These are phyloP conservation scores for Salarias fasciatus DNA, from an alignment of 2,797 vertebrate genomes.

Conservation along the genomic window DNA sequence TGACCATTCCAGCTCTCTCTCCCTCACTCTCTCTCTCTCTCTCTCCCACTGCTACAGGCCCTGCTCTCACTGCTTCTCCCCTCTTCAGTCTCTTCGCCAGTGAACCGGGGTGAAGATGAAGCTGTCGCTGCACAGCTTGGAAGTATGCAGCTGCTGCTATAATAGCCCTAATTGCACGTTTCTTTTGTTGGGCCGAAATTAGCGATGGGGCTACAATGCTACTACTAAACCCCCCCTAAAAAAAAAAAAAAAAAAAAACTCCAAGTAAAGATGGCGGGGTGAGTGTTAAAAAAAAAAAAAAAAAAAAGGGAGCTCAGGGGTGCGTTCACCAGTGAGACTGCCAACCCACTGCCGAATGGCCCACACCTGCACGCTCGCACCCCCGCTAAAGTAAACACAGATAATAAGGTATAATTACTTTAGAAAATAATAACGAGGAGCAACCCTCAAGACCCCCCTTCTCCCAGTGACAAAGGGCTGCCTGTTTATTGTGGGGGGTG, in stretches of 20 bases:
- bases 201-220: conserved; percentile 89
- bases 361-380: conserved; percentile 93
- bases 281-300: conserved; percentile 55
- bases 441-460: conserved; percentile 71
- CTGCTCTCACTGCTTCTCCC: conserved; percentile 37
- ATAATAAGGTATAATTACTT: conserved; percentile 98
- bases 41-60: conserved; percentile 42
- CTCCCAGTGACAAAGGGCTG: conserved; percentile 89
- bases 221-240: conserved; percentile 83
- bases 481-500: conserved; percentile 90
- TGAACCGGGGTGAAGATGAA: conserved; percentile 69
- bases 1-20: conserved; percentile 51
- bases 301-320: conserved; percentile 87
- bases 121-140: conserved; percentile 84
- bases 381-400: conserved; percentile 96
- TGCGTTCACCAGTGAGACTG: conserved; percentile 87
- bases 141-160: conserved; percentile 95
- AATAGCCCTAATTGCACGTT: conserved; percentile 97
- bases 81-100: conserved; percentile 54
- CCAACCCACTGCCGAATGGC: conserved; percentile 84
- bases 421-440: conserved; percentile 92
- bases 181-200: conserved; percentile 94
- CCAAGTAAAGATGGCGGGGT: conserved; percentile 75
- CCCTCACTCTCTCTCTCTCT: conserved; percentile 20
- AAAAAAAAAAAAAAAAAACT: conserved; percentile 81